Percentiles rank a stretch among this genome's conserved stretches.
Evolutionary conservation across 2,113 vertebrate species (phyloP).

Genomic region (Solenodon paradoxus): DNA sequence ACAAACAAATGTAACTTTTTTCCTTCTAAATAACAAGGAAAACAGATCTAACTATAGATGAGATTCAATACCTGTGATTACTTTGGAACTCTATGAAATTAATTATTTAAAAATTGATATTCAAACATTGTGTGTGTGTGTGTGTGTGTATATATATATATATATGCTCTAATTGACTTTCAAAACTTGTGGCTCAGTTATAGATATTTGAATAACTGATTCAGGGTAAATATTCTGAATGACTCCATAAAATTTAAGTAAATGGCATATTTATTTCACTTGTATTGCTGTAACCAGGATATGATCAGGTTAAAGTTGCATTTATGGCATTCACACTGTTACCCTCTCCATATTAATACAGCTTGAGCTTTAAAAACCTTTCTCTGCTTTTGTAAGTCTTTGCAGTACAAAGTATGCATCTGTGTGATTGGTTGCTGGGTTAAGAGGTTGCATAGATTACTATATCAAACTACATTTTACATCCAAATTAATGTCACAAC

Average conservation of each 20-base stretch:
- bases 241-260: not conserved
- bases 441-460: constrained; percentile 70
- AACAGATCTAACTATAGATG: not conserved
- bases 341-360: not conserved
- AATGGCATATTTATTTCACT: not conserved
- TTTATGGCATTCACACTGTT: not conserved
- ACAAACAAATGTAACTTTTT: not conserved
- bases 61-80: not conserved
- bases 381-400: constrained; percentile 45
- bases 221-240: not conserved
- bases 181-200: not conserved
- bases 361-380: not conserved
- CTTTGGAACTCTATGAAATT: not conserved
- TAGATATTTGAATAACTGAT: not conserved
- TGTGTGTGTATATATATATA: not conserved
- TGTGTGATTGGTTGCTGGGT: constrained; percentile 49
- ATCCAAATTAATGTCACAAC: constrained; percentile 83
- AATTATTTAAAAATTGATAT: too few relatives aligned
- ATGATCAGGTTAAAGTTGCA: not conserved
- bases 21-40: not conserved
- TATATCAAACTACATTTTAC: constrained; percentile 70
- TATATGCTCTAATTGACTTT: not conserved
- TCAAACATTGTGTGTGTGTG: too few relatives aligned
- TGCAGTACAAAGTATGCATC: not conserved
- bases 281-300: fast-evolving